Percentiles rank a stretch among this genome's conserved stretches.
Conservation (phyloP, 1,140 invertebrate species). For the Acromyrmex charruanus region DNA sequence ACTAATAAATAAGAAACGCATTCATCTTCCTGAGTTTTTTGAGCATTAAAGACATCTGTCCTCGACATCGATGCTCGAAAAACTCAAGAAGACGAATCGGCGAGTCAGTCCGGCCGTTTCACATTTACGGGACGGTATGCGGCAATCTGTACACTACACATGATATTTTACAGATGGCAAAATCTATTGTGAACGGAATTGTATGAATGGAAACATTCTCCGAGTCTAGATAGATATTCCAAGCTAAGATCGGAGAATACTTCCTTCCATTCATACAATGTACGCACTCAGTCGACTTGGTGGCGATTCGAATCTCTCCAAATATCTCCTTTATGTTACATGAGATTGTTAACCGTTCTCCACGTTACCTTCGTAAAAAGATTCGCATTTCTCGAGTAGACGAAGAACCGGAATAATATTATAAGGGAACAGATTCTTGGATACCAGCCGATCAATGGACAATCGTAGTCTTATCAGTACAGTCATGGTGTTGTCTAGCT, state of each 20-base stretch:
- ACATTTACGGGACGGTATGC: conserved; percentile 14
- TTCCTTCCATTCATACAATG: conserved; percentile 49
- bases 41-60: conserved; percentile 14
- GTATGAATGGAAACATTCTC: too few relatives aligned
- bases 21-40: neutral
- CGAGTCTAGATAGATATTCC: too few relatives aligned
- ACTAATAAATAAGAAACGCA: conserved; percentile 69
- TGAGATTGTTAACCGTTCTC: conserved; percentile 77
- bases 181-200: neutral
- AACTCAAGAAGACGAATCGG: neutral
- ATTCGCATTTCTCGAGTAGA: conserved; percentile 94
- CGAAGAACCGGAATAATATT: conserved; percentile 95
- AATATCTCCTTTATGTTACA: conserved; percentile 48
- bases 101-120: conserved; percentile 54
- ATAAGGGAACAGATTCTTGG: conserved; percentile 94
- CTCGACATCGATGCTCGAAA: too few relatives aligned
- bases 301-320: conserved; percentile 28
- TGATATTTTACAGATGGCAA: conserved; percentile 65
- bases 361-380: conserved; percentile 93
- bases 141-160: conserved; percentile 65
- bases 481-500: conserved; percentile 94
- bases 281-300: conserved; percentile 55
- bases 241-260: conserved; percentile 6
- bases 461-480: conserved; percentile 93
- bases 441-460: conserved; percentile 93